Conservation (phyloP, 2,888 invertebrate genomes). For the Loripinus fragilis region DNA sequence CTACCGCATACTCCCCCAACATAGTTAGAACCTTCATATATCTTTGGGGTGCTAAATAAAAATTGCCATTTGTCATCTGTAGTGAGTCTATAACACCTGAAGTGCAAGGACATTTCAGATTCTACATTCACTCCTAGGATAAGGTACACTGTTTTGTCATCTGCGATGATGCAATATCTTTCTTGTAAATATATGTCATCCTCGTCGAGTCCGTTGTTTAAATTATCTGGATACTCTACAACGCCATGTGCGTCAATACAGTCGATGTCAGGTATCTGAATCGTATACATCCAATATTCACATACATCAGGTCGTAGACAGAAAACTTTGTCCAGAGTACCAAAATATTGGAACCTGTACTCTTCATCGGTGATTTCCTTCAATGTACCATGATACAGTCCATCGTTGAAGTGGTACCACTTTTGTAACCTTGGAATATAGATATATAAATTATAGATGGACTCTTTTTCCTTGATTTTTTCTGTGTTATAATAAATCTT, state of each 20-base stretch:
- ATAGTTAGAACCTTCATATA: background rate
- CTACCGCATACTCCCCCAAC: background rate
- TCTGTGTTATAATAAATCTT: background rate
- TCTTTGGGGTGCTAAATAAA: background rate
- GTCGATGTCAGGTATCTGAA: background rate
- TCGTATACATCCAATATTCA: no score
- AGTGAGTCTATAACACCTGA: background rate
- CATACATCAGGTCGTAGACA: background rate
- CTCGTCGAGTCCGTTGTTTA: background rate
- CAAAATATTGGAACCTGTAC: background rate
- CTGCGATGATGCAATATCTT: background rate
- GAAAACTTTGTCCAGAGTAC: background rate
- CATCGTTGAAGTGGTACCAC: background rate
- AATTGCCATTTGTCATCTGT: background rate
- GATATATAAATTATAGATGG: background rate
- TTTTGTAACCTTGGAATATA: background rate
- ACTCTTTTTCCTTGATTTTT: background rate
- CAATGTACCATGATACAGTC: background rate
- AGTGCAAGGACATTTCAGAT: background rate
- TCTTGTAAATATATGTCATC: background rate
- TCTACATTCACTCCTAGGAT: background rate
- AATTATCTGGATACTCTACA: background rate
- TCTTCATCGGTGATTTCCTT: background rate
- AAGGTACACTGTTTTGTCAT: background rate
- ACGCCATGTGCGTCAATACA: background rate